These are phyloP conservation scores for Xanthostigma xanthostigma DNA, from an alignment of 2,888 invertebrate genomes.

Conservation along the genomic window DNA sequence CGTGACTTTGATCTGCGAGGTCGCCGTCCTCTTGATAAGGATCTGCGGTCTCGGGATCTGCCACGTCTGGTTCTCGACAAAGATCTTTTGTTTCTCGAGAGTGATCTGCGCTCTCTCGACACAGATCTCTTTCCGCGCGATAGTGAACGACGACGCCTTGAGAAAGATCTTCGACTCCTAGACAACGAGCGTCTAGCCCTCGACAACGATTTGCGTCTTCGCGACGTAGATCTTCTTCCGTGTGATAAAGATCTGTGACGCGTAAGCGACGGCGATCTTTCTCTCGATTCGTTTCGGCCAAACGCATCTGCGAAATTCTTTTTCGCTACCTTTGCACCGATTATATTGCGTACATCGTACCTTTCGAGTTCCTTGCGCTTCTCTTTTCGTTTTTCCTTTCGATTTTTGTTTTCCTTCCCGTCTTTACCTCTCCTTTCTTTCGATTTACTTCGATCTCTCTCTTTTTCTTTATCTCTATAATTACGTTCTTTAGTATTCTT, in stretches of 20 bases:
- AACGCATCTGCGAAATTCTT: slow-evolving; percentile 46
- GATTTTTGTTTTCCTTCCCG: slow-evolving; percentile 19
- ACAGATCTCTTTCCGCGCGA: slow-evolving; percentile 11
- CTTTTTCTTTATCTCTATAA: slow-evolving; percentile 50
- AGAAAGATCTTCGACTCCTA: slow-evolving; percentile 16
- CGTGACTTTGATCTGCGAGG: not conserved
- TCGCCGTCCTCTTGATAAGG: slow-evolving; percentile 3
- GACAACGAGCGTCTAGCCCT: slow-evolving; percentile 14
- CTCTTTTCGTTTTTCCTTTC: slow-evolving; percentile 30
- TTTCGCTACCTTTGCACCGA: slow-evolving; percentile 54
- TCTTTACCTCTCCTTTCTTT: slow-evolving; percentile 22
- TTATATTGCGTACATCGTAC: slow-evolving; percentile 68
- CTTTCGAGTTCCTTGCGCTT: slow-evolving; percentile 67
- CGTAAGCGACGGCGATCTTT: slow-evolving; percentile 17
- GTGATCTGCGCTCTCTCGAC: slow-evolving; percentile 19
- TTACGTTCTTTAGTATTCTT: slow-evolving; percentile 63
- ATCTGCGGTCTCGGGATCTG: slow-evolving; percentile 13
- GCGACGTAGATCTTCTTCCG: slow-evolving; percentile 13
- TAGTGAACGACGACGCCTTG: slow-evolving; percentile 18
- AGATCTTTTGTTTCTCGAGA: slow-evolving; percentile 21
- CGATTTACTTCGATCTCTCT: slow-evolving; percentile 27
- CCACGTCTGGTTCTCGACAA: slow-evolving; percentile 15
- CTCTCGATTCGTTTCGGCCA: slow-evolving; percentile 12
- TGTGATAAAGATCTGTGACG: slow-evolving; percentile 21
- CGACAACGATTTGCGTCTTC: slow-evolving; percentile 20